Percentiles rank a stretch among this genome's conserved stretches.
phyloP scores from a whole-genome alignment of 2,888 invertebrate genomes.

The Timandra comae region DNA sequence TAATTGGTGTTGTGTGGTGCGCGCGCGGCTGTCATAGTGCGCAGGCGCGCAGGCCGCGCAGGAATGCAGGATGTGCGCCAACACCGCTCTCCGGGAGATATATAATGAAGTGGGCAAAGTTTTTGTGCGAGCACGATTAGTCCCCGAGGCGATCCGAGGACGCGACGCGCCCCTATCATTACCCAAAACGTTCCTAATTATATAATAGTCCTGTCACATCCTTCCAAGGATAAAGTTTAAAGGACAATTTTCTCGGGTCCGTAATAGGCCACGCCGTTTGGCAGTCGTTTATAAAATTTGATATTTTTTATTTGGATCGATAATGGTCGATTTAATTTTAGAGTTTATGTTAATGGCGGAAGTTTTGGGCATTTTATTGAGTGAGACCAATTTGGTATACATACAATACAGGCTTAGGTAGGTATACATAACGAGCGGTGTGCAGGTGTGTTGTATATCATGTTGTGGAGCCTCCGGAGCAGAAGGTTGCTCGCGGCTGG shows the following conservation, averaged over 20 bases:
- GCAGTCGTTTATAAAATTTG: slow-evolving; percentile 57
- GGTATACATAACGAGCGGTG: no score
- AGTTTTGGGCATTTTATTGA: slow-evolving; percentile 11
- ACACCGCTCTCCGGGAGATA: slow-evolving; percentile 23
- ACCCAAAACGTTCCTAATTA: slow-evolving; percentile 73
- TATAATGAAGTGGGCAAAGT: slow-evolving; percentile 67
- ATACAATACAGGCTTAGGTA: no score
- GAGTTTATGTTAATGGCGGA: slow-evolving; percentile 32
- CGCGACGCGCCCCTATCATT: slow-evolving; percentile 68
- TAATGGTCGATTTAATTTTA: slow-evolving; percentile 32
- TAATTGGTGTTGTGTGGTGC: slow-evolving; percentile 45
- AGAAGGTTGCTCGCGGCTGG: no score
- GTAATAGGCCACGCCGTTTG: slow-evolving; percentile 62
- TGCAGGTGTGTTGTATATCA: no score
- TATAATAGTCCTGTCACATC: slow-evolving; percentile 75
- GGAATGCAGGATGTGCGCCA: slow-evolving; percentile 50
- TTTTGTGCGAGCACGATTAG: slow-evolving; percentile 63
- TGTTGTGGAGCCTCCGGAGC: no score
- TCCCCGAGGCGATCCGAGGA: slow-evolving; percentile 59
- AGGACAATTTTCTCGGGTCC: slow-evolving; percentile 62
- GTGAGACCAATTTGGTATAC: no score
- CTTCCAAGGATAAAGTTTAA: slow-evolving; percentile 56
- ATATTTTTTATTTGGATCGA: slow-evolving; percentile 39
- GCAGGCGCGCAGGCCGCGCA: slow-evolving; percentile 39
- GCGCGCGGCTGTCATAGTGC: slow-evolving; percentile 26